Percentiles rank a stretch among this genome's conserved stretches.
Conservation (phyloP, 2,113 vertebrate genomes). For the Atractosteus spatula region DNA sequence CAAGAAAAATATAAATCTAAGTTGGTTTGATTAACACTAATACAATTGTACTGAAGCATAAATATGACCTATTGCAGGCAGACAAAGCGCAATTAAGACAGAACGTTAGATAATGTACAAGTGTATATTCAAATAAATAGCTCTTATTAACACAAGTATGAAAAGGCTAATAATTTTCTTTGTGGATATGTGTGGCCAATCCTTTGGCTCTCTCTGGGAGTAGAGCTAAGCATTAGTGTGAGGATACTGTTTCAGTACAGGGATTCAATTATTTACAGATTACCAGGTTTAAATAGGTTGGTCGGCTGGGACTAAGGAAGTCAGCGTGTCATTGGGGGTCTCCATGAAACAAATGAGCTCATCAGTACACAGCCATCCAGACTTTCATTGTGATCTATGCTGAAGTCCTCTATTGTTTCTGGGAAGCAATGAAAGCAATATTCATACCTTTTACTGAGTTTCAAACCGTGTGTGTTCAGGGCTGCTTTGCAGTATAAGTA, state of each 20-base stretch:
- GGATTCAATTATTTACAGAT: not conserved
- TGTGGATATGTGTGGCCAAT: not conserved
- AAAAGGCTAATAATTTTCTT: constrained; percentile 1
- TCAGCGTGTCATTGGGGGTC: no score
- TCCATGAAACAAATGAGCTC: no score
- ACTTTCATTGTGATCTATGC: no score
- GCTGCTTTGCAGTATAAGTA: no score
- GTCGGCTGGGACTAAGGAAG: not conserved
- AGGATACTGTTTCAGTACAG: not conserved
- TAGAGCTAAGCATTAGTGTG: not conserved
- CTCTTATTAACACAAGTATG: constrained; percentile 8
- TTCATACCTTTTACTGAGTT: no score
- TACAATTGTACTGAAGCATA: not conserved
- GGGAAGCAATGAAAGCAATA: no score
- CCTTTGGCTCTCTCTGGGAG: not conserved
- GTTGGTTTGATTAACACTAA: no score
- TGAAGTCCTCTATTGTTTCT: no score
- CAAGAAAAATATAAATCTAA: no score
- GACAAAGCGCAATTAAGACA: constrained; percentile 4
- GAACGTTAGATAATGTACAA: not conserved
- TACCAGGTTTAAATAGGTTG: not conserved
- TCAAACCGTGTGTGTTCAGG: no score
- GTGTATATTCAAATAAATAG: not conserved
- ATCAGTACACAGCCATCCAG: no score
- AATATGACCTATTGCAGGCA: not conserved